phyloP scores from a whole-genome alignment of 2,797 vertebrate genomes.

The Gouania willdenowi region DNA sequence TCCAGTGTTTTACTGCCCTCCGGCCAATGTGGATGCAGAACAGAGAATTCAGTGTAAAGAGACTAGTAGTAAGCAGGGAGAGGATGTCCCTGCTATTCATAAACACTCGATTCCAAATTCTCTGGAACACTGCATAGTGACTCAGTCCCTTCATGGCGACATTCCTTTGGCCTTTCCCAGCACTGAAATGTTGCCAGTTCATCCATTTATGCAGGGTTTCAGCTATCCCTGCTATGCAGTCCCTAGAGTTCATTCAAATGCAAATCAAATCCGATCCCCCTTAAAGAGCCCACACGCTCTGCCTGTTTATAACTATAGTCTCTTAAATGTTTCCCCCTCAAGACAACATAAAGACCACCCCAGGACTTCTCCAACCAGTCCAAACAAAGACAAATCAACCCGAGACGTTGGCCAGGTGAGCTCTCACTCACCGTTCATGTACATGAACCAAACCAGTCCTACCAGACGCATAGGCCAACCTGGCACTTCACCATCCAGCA shows the following conservation, averaged over 20 bases:
- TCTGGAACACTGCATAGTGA: constrained; percentile 50
- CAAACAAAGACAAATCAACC: constrained; percentile 27
- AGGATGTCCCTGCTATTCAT: constrained; percentile 47
- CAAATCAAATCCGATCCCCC: constrained; percentile 37
- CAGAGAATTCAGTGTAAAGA: constrained; percentile 52
- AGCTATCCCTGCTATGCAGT: constrained; percentile 57
- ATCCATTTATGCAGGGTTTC: constrained; percentile 49
- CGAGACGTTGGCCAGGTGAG: constrained; percentile 4
- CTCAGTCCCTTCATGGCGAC: constrained; percentile 47
- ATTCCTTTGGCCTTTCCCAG: constrained; percentile 44
- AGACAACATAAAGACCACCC: constrained; percentile 24
- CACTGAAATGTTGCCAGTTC: constrained; percentile 40
- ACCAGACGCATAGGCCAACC: constrained; percentile 16
- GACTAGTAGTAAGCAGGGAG: constrained; percentile 41
- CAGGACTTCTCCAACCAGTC: neutral
- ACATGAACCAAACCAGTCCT: constrained; percentile 20
- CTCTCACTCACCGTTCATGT: constrained; percentile 5
- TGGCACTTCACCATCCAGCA: constrained; percentile 15
- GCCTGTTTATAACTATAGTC: constrained; percentile 11
- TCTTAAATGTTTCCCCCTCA: constrained; percentile 14
- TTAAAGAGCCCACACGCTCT: constrained; percentile 36
- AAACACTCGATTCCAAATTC: constrained; percentile 46
- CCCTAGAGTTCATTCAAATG: constrained; percentile 52
- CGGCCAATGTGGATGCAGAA: constrained; percentile 55
- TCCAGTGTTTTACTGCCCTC: constrained; percentile 70